A percentile compares a stretch with the other conserved stretches of the same genome.
These are phyloP conservation scores for Drosophila insularis DNA, from an alignment of 1,140 invertebrate genomes.

Conservation along the genomic window DNA sequence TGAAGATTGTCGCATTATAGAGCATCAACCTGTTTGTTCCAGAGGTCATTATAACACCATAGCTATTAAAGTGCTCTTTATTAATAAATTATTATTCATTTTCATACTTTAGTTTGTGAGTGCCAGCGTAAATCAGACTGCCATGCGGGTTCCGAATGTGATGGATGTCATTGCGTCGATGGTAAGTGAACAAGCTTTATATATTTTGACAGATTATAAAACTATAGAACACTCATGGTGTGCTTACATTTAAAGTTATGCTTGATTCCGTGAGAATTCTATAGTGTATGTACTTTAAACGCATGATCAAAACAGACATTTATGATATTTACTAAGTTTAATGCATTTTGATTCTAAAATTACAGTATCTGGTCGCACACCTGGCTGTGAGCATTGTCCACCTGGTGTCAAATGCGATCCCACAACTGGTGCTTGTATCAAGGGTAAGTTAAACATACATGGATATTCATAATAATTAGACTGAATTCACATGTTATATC, in stretches of 20 bases:
- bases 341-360: slow-evolving; percentile 2
- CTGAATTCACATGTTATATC: slow-evolving; percentile 19
- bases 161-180: slow-evolving; percentile 87
- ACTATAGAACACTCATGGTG: background rate
- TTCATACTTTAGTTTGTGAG: slow-evolving; percentile 85
- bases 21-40: slow-evolving; percentile 90
- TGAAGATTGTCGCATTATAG: slow-evolving; percentile 88
- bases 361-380: slow-evolving; percentile 66
- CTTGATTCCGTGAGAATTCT: too few relatives aligned
- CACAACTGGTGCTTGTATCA: slow-evolving; percentile 89
- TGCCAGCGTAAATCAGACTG: slow-evolving; percentile 87
- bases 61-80: background rate
- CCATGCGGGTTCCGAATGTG: slow-evolving; percentile 84
- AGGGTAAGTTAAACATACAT: slow-evolving; percentile 85
- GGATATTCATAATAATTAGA: slow-evolving; percentile 17
- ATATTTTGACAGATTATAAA: background rate
- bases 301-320: too few relatives aligned
- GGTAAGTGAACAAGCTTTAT: slow-evolving; percentile 82
- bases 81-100: background rate
- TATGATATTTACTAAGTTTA: too few relatives aligned
- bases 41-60: slow-evolving; percentile 84
- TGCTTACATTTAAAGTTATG: too few relatives aligned
- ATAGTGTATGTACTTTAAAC: too few relatives aligned
- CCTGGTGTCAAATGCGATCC: slow-evolving; percentile 89
- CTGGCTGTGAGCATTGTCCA: slow-evolving; percentile 89